A percentile compares a stretch with the other conserved stretches of the same genome.
phyloP scores from a whole-genome alignment of 1,140 invertebrate genomes.

The Drepana arcuata region DNA sequence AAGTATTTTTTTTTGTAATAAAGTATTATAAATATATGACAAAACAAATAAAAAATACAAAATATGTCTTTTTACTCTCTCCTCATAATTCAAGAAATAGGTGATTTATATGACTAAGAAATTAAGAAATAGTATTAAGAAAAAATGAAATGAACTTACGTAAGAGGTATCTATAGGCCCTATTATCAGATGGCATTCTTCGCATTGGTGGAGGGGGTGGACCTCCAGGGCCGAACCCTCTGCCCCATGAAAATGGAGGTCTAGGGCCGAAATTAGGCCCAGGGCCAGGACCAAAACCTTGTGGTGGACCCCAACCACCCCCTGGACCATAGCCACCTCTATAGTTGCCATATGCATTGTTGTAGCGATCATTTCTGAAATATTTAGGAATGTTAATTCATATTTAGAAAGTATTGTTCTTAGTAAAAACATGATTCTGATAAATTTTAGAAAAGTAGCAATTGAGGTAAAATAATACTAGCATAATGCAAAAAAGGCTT shows the following conservation, averaged over 20 bases:
- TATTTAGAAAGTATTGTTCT: too few relatives aligned
- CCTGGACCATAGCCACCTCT: slow-evolving; percentile 36
- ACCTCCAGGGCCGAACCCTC: slow-evolving; percentile 30
- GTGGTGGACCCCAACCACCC: slow-evolving; percentile 13
- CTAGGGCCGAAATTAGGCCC: background rate
- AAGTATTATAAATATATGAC: too few relatives aligned
- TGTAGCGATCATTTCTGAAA: slow-evolving; percentile 29
- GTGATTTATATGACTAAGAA: too few relatives aligned
- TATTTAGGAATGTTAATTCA: too few relatives aligned
- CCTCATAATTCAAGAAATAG: too few relatives aligned
- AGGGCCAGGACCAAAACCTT: slow-evolving; percentile 4
- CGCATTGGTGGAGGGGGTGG: slow-evolving; percentile 18
- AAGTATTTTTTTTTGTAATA: background rate
- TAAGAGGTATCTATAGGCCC: slow-evolving; percentile 1
- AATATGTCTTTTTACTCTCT: too few relatives aligned
- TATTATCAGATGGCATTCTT: background rate
- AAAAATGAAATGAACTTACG: slow-evolving; percentile 8
- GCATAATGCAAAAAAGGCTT: too few relatives aligned
- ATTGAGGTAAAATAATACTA: too few relatives aligned
- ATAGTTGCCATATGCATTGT: slow-evolving; percentile 45
- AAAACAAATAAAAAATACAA: too few relatives aligned
- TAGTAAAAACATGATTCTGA: too few relatives aligned
- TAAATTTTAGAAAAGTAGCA: too few relatives aligned
- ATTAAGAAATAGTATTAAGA: background rate
- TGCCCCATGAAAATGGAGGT: slow-evolving; percentile 21